These are phyloP conservation scores for Zaprionus kolodkinae DNA, from an alignment of 1,140 invertebrate genomes.

Conservation along the genomic window DNA sequence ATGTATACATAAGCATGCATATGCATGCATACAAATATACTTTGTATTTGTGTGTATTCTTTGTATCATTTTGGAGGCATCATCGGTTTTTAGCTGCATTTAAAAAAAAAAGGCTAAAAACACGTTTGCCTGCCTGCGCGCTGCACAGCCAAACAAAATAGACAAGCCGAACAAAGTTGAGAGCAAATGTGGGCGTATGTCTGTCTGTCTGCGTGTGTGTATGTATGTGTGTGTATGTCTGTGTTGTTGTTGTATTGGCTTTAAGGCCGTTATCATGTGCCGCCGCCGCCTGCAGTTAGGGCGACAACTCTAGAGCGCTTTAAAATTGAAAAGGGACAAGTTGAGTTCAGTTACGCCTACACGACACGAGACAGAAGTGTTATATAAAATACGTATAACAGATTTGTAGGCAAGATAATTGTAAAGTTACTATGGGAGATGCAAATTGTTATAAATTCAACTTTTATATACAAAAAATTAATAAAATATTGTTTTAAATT, in stretches of 20 bases:
- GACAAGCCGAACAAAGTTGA: constrained; percentile 47
- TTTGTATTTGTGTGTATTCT: constrained; percentile 43
- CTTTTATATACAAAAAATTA: neutral
- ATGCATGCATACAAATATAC: constrained; percentile 4
- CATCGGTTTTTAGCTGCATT: constrained; percentile 56
- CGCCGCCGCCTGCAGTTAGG: constrained; percentile 38
- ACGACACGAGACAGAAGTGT: constrained; percentile 10
- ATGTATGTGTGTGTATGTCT: constrained; percentile 33
- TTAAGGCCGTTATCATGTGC: constrained; percentile 59
- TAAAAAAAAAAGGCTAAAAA: constrained; percentile 50
- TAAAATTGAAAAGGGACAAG: constrained; percentile 35
- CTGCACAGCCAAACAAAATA: constrained; percentile 41
- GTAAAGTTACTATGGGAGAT: neutral
- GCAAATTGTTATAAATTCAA: neutral
- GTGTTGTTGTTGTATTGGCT: constrained; percentile 42
- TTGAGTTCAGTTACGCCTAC: constrained; percentile 21
- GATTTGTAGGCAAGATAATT: neutral
- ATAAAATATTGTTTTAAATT: too few relatives aligned
- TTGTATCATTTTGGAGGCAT: constrained; percentile 30
- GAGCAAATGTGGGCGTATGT: constrained; percentile 44
- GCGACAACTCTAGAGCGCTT: constrained; percentile 52
- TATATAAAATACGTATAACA: constrained; percentile 7
- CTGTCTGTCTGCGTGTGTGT: neutral
- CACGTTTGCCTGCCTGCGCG: constrained; percentile 54
- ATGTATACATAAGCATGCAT: constrained; percentile 9